A percentile compares a stretch with the other conserved stretches of the same genome.
phyloP scores from a whole-genome alignment of 2,888 invertebrate species.

The Labia minor region DNA sequence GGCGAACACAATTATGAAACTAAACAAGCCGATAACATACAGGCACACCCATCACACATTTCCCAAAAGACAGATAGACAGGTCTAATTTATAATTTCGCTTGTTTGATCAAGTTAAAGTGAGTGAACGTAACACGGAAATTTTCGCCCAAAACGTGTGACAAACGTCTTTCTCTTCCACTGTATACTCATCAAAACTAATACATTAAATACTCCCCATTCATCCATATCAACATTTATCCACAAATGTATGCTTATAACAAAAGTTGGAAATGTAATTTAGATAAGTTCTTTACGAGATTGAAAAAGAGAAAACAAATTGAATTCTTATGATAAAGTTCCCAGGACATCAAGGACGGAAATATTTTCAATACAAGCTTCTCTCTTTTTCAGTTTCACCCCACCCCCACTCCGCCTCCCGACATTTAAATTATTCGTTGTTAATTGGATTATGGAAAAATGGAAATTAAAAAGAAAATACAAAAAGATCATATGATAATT shows the following conservation, averaged over 20 bases:
- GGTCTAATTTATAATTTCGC: constrained; percentile 13
- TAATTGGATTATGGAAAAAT: too few species aligned
- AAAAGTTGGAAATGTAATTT: constrained; percentile 13
- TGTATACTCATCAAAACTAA: background rate
- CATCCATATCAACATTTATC: background rate
- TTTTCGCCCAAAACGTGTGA: background rate
- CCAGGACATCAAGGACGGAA: too few species aligned
- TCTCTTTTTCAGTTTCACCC: too few species aligned
- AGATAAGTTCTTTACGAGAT: too few species aligned
- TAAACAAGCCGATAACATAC: constrained; percentile 5
- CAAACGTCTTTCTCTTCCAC: background rate
- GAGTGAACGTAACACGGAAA: background rate
- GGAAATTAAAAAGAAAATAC: too few species aligned
- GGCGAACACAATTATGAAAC: background rate
- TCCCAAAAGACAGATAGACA: background rate
- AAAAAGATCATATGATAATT: too few species aligned
- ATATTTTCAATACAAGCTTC: too few species aligned
- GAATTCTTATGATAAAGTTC: too few species aligned
- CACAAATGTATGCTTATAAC: background rate
- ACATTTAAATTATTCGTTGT: too few species aligned
- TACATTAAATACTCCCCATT: background rate
- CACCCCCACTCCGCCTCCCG: too few species aligned
- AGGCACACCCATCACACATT: background rate
- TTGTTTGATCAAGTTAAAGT: constrained; percentile 13
- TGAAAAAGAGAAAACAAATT: too few species aligned